phyloP scores from a whole-genome alignment of 2,797 vertebrate genomes.

The Paratrypauchen microcephalus region DNA sequence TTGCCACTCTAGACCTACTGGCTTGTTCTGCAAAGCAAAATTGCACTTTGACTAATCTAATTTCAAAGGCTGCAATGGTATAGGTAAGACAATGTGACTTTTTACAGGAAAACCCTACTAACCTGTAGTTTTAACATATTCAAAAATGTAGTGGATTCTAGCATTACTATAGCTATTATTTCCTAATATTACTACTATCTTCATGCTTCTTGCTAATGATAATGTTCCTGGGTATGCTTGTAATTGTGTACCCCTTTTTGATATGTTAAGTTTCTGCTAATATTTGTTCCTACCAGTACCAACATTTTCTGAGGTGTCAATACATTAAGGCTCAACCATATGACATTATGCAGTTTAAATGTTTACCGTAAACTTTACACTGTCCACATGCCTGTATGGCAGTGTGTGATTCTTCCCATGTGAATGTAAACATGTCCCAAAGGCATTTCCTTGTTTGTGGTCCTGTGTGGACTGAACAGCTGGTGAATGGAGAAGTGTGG shows the following conservation, averaged over 20 bases:
- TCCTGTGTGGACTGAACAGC: slow-evolving; percentile 7
- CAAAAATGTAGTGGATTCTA: background rate
- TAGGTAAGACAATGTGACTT: background rate
- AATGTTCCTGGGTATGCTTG: background rate
- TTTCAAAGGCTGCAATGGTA: background rate
- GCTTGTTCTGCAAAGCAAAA: background rate
- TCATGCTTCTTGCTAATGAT: background rate
- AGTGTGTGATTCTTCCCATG: slow-evolving; percentile 22
- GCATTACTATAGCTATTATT: background rate
- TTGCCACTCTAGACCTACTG: background rate
- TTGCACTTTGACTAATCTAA: background rate
- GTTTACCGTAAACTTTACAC: slow-evolving; percentile 28
- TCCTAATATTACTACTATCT: background rate
- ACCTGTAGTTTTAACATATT: no score
- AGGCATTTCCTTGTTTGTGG: slow-evolving; percentile 42
- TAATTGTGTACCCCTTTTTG: background rate
- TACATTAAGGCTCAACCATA: slow-evolving; percentile 7
- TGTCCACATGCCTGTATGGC: slow-evolving; percentile 33
- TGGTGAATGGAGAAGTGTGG: slow-evolving; percentile 16
- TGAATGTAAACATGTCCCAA: slow-evolving; percentile 60
- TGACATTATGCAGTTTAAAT: slow-evolving; percentile 5
- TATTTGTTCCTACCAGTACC: background rate
- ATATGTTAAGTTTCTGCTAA: background rate
- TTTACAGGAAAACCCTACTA: background rate
- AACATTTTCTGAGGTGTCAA: background rate